Evolutionary conservation across 1,140 invertebrate genomes (phyloP).

Genomic region (honey bee (Apis mellifera)): DNA sequence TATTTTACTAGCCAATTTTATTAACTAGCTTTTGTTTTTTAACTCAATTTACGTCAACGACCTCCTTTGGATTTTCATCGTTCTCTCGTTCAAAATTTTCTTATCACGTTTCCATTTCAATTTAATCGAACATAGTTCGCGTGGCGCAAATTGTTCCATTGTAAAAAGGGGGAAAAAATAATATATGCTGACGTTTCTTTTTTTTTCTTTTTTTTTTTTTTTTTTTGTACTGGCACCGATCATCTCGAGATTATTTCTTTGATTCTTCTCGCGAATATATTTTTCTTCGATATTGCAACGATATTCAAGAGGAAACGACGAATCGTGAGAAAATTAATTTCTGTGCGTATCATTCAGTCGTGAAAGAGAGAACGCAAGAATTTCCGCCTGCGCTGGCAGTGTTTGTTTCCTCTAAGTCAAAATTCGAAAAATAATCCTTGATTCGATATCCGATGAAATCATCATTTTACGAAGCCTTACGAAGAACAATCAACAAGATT

Average conservation of each 20-base stretch:
- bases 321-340: background rate
- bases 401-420: conserved; percentile 32
- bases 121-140: background rate
- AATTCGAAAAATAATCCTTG: conserved; percentile 6
- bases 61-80: background rate
- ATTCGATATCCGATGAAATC: background rate
- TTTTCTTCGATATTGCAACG: background rate
- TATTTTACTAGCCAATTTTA: background rate
- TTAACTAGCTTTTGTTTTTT: no score
- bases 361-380: conserved; percentile 25
- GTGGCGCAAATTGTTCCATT: conserved; percentile 22
- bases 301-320: conserved; percentile 25
- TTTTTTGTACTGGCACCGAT: conserved; percentile 25
- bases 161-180: background rate
- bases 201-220: conserved; percentile 36
- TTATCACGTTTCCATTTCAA: no score
- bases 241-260: conserved; percentile 8
- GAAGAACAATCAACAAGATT: background rate
- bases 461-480: background rate
- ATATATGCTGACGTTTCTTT: background rate
- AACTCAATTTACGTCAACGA: conserved; percentile 15
- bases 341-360: conserved; percentile 36
- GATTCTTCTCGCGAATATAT: background rate
- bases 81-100: background rate
- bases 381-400: conserved; percentile 56